phyloP scores from a whole-genome alignment of 2,888 invertebrate species.

The Eupithecia vulgata region DNA sequence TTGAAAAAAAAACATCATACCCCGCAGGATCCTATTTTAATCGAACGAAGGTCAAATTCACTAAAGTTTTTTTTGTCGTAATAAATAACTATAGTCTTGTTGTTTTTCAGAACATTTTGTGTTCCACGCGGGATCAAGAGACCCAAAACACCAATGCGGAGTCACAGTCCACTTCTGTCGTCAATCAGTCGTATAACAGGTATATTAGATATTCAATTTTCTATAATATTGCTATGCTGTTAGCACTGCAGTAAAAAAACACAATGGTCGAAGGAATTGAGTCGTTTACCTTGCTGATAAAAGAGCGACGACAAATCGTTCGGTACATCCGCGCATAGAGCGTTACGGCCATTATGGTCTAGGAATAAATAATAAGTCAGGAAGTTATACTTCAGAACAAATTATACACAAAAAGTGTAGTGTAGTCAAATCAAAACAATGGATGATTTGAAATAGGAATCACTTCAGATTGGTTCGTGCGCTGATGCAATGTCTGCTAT shows the following conservation, averaged over 20 bases:
- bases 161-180: constrained; percentile 67
- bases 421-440: no score
- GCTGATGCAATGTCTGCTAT: no score
- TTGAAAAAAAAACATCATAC: no score
- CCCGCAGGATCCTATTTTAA: no score
- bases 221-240: background rate
- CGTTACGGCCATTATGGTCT: background rate
- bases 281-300: background rate
- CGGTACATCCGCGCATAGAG: background rate
- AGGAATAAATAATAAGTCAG: no score
- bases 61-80: no score
- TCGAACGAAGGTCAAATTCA: no score
- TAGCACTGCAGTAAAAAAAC: background rate
- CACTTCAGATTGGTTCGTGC: no score
- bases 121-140: constrained; percentile 63
- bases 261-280: background rate
- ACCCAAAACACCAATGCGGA: constrained; percentile 64
- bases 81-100: background rate
- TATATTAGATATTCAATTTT: constrained; percentile 39
- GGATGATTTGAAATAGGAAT: no score
- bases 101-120: constrained; percentile 63
- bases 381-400: no score
- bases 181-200: constrained; percentile 78
- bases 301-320: background rate
- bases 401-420: no score